A percentile compares a stretch with the other conserved stretches of the same genome.
These are phyloP conservation scores for Conops quadrifasciatus DNA, from an alignment of 2,888 invertebrate species.

Conservation along the genomic window DNA sequence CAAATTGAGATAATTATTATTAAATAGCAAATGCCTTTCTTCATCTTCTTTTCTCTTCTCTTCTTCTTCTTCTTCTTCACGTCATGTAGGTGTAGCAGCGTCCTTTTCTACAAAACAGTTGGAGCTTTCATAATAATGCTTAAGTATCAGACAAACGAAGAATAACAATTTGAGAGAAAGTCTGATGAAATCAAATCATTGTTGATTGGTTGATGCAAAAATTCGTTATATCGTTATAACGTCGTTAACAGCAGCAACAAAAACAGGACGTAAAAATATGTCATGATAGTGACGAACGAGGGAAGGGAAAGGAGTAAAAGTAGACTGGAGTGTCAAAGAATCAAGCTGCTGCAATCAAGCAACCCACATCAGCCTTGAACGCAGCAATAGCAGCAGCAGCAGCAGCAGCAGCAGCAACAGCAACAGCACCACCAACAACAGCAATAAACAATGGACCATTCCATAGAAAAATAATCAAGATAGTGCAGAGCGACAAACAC, in stretches of 20 bases:
- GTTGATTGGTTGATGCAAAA: background rate
- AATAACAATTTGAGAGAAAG: constrained; percentile 1
- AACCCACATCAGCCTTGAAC: constrained; percentile 2
- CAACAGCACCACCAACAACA: background rate
- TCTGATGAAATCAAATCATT: background rate
- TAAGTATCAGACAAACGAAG: background rate
- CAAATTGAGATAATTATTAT: too few species aligned
- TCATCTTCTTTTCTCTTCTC: too few species aligned
- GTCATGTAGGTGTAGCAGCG: too few species aligned
- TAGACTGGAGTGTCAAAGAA: background rate
- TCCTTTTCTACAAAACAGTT: background rate
- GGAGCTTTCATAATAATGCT: background rate
- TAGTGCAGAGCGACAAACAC: background rate
- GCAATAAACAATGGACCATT: background rate
- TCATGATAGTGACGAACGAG: background rate
- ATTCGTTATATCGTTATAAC: background rate
- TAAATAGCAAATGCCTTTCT: too few species aligned
- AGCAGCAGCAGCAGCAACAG: background rate
- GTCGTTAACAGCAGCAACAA: background rate
- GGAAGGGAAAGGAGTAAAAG: background rate
- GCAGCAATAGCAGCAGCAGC: background rate
- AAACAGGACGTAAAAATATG: background rate
- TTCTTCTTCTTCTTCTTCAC: too few species aligned
- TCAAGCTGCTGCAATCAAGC: background rate
- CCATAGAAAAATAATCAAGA: background rate